Evolutionary conservation across 2,797 vertebrate species (phyloP), one percentile per base, ranked within the genome.

Genomic region (Gadopsis bispinosus): DNA sequence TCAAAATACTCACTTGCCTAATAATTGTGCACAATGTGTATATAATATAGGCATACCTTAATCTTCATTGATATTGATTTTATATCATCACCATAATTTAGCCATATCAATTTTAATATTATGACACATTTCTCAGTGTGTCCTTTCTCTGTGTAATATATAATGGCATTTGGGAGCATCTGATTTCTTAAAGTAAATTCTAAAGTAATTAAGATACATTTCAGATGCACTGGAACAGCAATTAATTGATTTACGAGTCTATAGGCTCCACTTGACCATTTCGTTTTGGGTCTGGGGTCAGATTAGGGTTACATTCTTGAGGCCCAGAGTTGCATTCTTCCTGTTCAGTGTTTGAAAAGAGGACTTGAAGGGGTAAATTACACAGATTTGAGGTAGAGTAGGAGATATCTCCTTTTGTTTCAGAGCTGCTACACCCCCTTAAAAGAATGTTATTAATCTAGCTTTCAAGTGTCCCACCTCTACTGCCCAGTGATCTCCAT

Each of bases 301-400:
- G 41, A 69, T 47, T 47, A 47, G 41, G 53, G 41, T 45, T 17
- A 54, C 41, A 69, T 58, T 58, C 19, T 22, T 47, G n/a, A 16
- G 39, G 29, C n/a, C 13, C 33, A 17, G 19, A 41, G 26, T 33
- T 56, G 29, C 54, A 33, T 47, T 59, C 68, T 48, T 47, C 41
- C 50, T 39, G 6, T 39, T 39, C 37, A 39, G 37, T 11, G 37
- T 39, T 45, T 35, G 59, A 10, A 56, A 45, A 12, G 8, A 56
- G 22, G 11, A 55, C 43, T 68, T 41, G 41, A 56, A 33, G 66
- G 37, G 37, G 37, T 10, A 39, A 39, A 39, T 2, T 7, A 39
- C 37, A 39, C 37, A 39, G 37, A 39, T 29, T 26, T 62, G 39
- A 45, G 16, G 22, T 16, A 58, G 31, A 35, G 4, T 16, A 45